Percentiles rank a stretch among this genome's conserved stretches.
Evolutionary conservation across 2,797 vertebrate genomes (phyloP).

Genomic region (Tadarida brasiliensis): DNA sequence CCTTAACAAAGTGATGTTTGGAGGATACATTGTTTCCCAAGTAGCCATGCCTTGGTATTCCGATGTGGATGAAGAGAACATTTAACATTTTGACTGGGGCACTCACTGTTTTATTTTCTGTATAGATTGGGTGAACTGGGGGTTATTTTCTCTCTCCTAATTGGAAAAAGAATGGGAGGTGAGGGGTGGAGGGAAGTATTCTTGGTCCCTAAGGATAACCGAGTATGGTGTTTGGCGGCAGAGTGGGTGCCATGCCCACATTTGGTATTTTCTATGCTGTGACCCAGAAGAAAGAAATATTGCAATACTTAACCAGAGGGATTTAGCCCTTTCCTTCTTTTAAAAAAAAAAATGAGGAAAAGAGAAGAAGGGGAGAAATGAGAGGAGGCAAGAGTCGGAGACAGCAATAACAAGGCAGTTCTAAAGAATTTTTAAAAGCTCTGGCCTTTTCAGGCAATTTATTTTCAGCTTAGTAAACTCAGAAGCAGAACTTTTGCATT

Average conservation of each 20-base stretch:
- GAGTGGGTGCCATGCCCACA: background rate
- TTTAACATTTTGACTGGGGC: background rate
- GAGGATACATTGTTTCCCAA: background rate
- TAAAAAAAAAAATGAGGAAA: background rate
- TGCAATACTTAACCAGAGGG: background rate
- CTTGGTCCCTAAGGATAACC: background rate
- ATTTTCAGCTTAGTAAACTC: conserved; percentile 70
- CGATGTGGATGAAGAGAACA: background rate
- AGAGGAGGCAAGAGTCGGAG: background rate
- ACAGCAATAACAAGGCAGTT: background rate
- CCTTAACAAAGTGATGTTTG: background rate
- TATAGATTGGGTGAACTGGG: background rate
- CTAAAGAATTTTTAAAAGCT: conserved; percentile 8
- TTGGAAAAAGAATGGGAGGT: background rate
- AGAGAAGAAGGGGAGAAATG: background rate
- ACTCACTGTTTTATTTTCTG: background rate
- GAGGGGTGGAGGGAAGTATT: background rate
- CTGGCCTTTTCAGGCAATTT: background rate
- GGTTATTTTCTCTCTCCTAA: background rate
- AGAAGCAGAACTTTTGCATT: conserved; percentile 81
- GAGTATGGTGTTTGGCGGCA: background rate
- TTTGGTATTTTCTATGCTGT: conserved; percentile 20
- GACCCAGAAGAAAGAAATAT: conserved; percentile 8
- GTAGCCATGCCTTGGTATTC: background rate
- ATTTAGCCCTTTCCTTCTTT: background rate